A percentile compares a stretch with the other conserved stretches of the same genome.
Conservation (phyloP, 1,140 invertebrate species). For the Hylaeus anthracinus region DNA sequence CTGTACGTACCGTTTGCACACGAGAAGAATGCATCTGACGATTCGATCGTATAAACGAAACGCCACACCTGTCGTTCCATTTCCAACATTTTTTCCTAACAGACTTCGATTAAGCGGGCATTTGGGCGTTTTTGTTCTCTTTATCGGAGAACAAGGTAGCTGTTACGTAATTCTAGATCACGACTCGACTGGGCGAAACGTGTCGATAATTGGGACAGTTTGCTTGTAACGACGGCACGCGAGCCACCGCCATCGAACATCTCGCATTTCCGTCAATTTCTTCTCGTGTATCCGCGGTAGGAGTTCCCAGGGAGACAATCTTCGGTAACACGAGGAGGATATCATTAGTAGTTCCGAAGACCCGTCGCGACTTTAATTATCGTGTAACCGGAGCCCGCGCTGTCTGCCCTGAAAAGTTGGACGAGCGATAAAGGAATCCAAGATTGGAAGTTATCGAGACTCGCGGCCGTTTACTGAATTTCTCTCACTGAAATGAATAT, state of each 20-base stretch:
- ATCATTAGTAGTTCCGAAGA: conserved; percentile 31
- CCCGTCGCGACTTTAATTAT: conserved; percentile 39
- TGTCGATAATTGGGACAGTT: too few relatives aligned
- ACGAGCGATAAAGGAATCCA: conserved; percentile 32
- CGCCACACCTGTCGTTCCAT: too few relatives aligned
- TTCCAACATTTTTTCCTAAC: too few relatives aligned
- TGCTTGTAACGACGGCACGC: too few relatives aligned
- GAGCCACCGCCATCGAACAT: background rate
- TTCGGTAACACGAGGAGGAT: background rate
- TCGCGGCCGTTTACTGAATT: conserved; percentile 5
- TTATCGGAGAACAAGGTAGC: too few relatives aligned
- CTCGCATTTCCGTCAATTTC: conserved; percentile 30
- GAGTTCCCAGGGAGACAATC: conserved; percentile 24
- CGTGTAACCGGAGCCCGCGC: conserved; percentile 32
- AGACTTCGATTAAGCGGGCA: too few relatives aligned
- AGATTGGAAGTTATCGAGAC: conserved; percentile 33
- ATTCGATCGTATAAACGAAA: too few relatives aligned
- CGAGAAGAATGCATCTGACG: too few relatives aligned
- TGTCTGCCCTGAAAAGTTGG: background rate
- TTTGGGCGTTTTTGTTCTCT: too few relatives aligned
- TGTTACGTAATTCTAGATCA: too few relatives aligned
- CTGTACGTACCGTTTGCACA: too few relatives aligned
- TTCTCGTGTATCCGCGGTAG: conserved; percentile 2
- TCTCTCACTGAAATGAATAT: conserved; percentile 29
- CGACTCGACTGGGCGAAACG: background rate